These are phyloP conservation scores for Urocyon cinereoargenteus DNA, from an alignment of 2,797 vertebrate genomes.

Conservation along the genomic window DNA sequence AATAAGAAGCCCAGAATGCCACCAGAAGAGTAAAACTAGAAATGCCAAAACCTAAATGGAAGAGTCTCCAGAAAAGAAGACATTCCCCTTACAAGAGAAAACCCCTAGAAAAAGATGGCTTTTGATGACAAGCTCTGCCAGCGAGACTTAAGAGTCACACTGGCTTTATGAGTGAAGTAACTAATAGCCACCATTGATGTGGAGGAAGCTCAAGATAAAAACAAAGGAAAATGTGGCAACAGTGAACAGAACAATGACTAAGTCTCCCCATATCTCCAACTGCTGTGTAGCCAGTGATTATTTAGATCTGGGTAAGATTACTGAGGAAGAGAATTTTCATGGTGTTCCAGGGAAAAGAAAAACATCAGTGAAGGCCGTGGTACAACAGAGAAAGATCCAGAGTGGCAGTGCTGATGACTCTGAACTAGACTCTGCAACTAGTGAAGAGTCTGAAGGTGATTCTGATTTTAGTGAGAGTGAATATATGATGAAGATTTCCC, in stretches of 20 bases:
- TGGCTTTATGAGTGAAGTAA: slow-evolving; percentile 91
- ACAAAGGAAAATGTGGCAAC: slow-evolving; percentile 81
- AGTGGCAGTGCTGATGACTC: slow-evolving; percentile 86
- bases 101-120: slow-evolving; percentile 86
- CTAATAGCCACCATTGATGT: slow-evolving; percentile 68
- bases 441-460: slow-evolving; percentile 76
- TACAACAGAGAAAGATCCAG: slow-evolving; percentile 77
- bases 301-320: slow-evolving; percentile 90
- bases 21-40: slow-evolving; percentile 84
- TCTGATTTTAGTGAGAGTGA: neutral
- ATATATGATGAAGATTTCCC: neutral
- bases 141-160: slow-evolving; percentile 93
- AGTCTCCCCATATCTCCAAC: slow-evolving; percentile 88
- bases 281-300: slow-evolving; percentile 90
- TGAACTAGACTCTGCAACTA: slow-evolving; percentile 80
- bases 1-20: slow-evolving; percentile 90
- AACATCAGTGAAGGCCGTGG: slow-evolving; percentile 68
- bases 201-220: slow-evolving; percentile 80
- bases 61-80: slow-evolving; percentile 86
- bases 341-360: slow-evolving; percentile 79
- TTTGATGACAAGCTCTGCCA: slow-evolving; percentile 91
- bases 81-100: slow-evolving; percentile 69
- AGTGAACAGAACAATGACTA: slow-evolving; percentile 82
- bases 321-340: slow-evolving; percentile 74
- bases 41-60: slow-evolving; percentile 83